Percentiles rank a stretch among this genome's conserved stretches.
Evolutionary conservation across 2,113 vertebrate species (phyloP).

Genomic region (Haemorhous mexicanus): DNA sequence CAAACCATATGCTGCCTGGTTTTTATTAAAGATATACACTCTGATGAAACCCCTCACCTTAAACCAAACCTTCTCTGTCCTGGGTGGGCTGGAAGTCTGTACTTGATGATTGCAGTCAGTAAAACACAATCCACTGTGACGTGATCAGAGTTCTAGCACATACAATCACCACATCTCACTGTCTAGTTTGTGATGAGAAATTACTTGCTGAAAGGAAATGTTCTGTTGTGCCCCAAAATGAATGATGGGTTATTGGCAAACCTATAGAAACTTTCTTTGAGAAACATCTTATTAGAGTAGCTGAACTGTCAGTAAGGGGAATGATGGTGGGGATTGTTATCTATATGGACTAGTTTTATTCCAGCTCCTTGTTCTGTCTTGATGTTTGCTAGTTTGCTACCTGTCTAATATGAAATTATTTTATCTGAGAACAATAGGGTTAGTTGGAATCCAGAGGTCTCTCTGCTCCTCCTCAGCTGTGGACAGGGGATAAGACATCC

Average conservation of each 20-base stretch:
- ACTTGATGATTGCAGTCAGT: accelerated
- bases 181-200: not conserved
- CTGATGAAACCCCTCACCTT: not conserved
- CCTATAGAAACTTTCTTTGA: not conserved
- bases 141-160: not conserved
- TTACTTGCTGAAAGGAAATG: not conserved
- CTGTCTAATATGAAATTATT: not conserved
- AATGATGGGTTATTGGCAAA: not conserved
- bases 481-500: not conserved
- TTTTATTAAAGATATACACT: not conserved
- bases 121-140: not conserved
- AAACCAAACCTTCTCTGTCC: not conserved
- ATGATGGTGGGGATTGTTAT: not conserved
- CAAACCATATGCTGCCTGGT: not conserved
- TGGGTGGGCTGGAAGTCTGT: not conserved
- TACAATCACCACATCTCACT: not conserved
- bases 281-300: not conserved
- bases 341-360: not conserved
- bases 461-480: not conserved
- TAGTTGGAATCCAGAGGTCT: not conserved
- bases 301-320: not conserved
- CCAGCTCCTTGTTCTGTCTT: not conserved
- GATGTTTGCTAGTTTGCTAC: not conserved
- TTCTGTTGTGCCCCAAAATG: not conserved
- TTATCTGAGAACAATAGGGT: not conserved